A percentile compares a stretch with the other conserved stretches of the same genome.
Evolutionary conservation across 2,888 invertebrate species (phyloP).

Genomic region (Omphaloscelis lunosa): DNA sequence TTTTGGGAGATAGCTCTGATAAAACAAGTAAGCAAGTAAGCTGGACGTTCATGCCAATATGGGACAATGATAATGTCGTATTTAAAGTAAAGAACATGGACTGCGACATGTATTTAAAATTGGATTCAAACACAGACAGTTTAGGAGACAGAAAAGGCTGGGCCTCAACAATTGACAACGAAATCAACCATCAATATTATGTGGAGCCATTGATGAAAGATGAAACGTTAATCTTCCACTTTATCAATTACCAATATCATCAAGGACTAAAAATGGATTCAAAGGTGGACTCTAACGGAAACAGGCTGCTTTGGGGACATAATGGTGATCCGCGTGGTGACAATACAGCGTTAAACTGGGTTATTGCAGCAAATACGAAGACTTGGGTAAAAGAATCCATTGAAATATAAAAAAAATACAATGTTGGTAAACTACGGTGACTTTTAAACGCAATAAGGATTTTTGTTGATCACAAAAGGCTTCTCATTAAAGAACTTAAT

Average conservation of each 20-base stretch:
- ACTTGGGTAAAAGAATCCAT: background rate
- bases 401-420: conserved; percentile 5
- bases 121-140: conserved; percentile 60
- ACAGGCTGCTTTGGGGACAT: conserved; percentile 67
- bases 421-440: background rate
- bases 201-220: conserved; percentile 67
- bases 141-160: conserved; percentile 67
- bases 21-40: conserved; percentile 58
- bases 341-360: conserved; percentile 44
- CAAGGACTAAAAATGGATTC: conserved; percentile 68
- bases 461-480: background rate
- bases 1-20: conserved; percentile 66
- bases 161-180: conserved; percentile 59
- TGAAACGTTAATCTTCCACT: conserved; percentile 66
- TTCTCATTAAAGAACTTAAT: background rate
- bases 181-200: conserved; percentile 63
- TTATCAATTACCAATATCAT: conserved; percentile 67
- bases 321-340: conserved; percentile 52
- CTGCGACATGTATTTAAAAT: conserved; percentile 67
- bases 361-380: conserved; percentile 32
- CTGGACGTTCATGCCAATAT: conserved; percentile 71
- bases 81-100: conserved; percentile 71
- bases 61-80: conserved; percentile 62
- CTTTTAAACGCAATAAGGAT: background rate
- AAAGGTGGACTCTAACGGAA: conserved; percentile 48